These are phyloP conservation scores for Achlya flavicornis DNA, from an alignment of 2,888 invertebrate species.

Conservation along the genomic window DNA sequence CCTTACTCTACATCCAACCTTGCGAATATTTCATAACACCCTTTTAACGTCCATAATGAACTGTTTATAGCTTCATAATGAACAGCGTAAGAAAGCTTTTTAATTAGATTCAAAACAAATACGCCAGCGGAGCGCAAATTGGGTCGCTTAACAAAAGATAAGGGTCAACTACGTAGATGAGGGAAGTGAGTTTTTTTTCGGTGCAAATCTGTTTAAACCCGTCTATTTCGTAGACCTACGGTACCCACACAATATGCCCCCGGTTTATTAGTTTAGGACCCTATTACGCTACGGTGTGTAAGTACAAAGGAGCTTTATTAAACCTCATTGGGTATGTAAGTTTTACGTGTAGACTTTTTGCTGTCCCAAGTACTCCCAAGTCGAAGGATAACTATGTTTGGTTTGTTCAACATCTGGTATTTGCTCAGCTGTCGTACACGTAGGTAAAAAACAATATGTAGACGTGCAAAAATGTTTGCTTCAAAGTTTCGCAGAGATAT, in stretches of 20 bases:
- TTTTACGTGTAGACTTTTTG: conserved; percentile 55
- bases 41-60: conserved; percentile 40
- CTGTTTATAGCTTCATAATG: conserved; percentile 50
- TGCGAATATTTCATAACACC: conserved; percentile 37
- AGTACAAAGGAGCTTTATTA: conserved; percentile 71
- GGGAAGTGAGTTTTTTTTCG: conserved; percentile 54
- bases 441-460: conserved; percentile 66
- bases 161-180: conserved; percentile 56
- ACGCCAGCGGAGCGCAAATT: conserved; percentile 54
- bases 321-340: conserved; percentile 53
- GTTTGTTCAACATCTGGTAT: conserved; percentile 61
- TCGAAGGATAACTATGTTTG: conserved; percentile 69
- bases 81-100: conserved; percentile 56
- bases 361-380: conserved; percentile 47
- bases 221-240: conserved; percentile 57
- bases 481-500: conserved; percentile 24
- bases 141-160: conserved; percentile 62
- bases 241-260: conserved; percentile 51
- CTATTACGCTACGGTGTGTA: conserved; percentile 69
- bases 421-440: conserved; percentile 64
- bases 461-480: conserved; percentile 44
- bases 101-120: conserved; percentile 66
- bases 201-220: conserved; percentile 71
- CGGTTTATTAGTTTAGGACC: conserved; percentile 79
- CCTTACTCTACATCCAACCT: conserved; percentile 18